Percentiles rank a stretch among this genome's conserved stretches.
These are phyloP conservation scores for Hemithea aestivaria DNA, from an alignment of 2,888 invertebrate species.

Conservation along the genomic window DNA sequence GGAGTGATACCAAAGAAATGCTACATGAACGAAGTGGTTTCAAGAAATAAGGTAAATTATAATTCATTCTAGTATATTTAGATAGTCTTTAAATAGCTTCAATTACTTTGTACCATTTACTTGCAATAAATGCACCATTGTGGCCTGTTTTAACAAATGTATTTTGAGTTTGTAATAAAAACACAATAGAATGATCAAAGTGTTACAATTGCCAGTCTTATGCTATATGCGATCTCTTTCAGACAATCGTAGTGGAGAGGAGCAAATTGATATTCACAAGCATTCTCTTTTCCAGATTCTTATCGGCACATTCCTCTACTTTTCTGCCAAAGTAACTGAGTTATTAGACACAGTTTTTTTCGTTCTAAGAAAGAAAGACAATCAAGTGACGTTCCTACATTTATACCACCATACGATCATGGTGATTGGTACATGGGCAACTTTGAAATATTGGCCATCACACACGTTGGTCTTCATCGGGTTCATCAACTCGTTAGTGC, in stretches of 20 bases:
- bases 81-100: neutral
- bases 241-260: no score
- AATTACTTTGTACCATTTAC: no score
- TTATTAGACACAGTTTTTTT: conserved; percentile 92
- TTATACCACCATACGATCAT: conserved; percentile 91
- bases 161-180: no score
- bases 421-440: conserved; percentile 86
- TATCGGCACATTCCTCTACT: conserved; percentile 81
- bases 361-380: conserved; percentile 86
- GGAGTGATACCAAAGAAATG: conserved; percentile 53
- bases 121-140: no score
- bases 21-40: conserved; percentile 40
- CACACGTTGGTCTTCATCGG: conserved; percentile 86
- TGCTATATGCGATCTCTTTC: no score
- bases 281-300: conserved; percentile 59
- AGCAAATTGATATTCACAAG: no score
- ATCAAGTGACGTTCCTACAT: conserved; percentile 92
- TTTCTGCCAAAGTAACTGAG: conserved; percentile 87
- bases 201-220: no score
- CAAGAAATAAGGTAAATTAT: conserved; percentile 32
- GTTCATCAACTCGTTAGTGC: conserved; percentile 86
- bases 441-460: conserved; percentile 85
- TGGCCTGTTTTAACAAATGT: no score
- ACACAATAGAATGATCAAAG: no score
- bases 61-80: neutral